phyloP scores from a whole-genome alignment of 2,888 invertebrate species.

The Nematopogon swammerdamellus region DNA sequence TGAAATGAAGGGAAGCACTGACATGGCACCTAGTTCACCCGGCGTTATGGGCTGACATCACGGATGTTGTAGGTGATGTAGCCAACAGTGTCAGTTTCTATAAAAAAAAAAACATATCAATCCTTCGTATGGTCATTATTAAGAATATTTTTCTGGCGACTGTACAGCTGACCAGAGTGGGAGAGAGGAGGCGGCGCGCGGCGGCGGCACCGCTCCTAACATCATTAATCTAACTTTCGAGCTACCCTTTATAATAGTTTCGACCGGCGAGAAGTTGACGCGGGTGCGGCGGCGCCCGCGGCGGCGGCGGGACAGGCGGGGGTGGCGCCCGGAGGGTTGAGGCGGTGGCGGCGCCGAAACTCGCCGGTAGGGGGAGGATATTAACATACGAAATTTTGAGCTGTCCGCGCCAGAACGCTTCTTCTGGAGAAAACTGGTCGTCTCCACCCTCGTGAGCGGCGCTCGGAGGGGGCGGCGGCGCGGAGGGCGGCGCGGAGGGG shows the following conservation, averaged over 20 bases:
- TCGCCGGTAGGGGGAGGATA: conserved; percentile 17
- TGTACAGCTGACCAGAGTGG: conserved; percentile 19
- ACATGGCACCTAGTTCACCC: too few relatives aligned
- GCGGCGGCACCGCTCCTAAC: conserved; percentile 54
- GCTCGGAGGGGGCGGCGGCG: too few relatives aligned
- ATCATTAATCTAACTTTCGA: conserved; percentile 60
- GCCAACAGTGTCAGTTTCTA: too few relatives aligned
- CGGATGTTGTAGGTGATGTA: too few relatives aligned
- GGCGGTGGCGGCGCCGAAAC: background rate
- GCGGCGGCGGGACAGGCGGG: conserved; percentile 19
- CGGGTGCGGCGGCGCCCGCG: conserved; percentile 19
- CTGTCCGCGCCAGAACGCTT: conserved; percentile 36
- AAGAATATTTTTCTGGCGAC: too few relatives aligned
- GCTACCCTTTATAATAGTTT: conserved; percentile 58
- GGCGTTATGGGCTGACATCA: too few relatives aligned
- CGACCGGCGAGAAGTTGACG: conserved; percentile 30
- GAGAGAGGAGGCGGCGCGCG: too few relatives aligned
- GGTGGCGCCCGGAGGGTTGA: too few relatives aligned
- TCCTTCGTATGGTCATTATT: too few relatives aligned
- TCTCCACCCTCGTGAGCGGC: background rate
- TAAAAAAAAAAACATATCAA: too few relatives aligned
- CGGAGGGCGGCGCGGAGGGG: too few relatives aligned
- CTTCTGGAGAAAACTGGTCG: conserved; percentile 23
- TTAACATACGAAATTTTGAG: conserved; percentile 54
- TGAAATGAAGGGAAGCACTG: too few relatives aligned